phyloP scores from a whole-genome alignment of 2,888 invertebrate species.

The Mesoligia furuncula region DNA sequence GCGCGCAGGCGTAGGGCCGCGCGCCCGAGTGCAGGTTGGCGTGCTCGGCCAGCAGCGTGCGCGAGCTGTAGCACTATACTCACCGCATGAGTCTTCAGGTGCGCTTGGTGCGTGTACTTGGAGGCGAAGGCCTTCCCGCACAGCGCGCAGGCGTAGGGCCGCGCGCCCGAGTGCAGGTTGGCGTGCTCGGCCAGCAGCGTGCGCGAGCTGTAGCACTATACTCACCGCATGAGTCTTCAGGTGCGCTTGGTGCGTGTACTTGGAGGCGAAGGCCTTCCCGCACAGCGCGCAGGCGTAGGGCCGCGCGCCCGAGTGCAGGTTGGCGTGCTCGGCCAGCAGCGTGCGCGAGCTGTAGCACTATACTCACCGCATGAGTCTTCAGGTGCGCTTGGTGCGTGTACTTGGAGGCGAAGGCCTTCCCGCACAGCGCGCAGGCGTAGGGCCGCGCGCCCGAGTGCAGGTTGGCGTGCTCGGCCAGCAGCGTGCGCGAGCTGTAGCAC shows the following conservation, averaged over 20 bases:
- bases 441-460: slow-evolving; percentile 93
- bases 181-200: slow-evolving; percentile 93
- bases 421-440: slow-evolving; percentile 92
- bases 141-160: slow-evolving; percentile 92
- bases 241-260: slow-evolving; percentile 94
- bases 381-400: slow-evolving; percentile 94
- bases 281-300: slow-evolving; percentile 93
- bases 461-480: slow-evolving; percentile 93
- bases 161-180: slow-evolving; percentile 92
- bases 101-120: slow-evolving; percentile 94
- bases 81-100: slow-evolving; percentile 91
- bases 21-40: slow-evolving; percentile 93
- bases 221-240: slow-evolving; percentile 89
- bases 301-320: slow-evolving; percentile 92
- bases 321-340: slow-evolving; percentile 93
- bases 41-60: slow-evolving; percentile 93
- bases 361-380: slow-evolving; percentile 87
- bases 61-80: slow-evolving; percentile 77
- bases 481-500: slow-evolving; percentile 91
- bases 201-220: slow-evolving; percentile 80
- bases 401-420: slow-evolving; percentile 94
- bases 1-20: slow-evolving; percentile 92
- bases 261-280: slow-evolving; percentile 94
- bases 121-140: slow-evolving; percentile 94
- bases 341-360: slow-evolving; percentile 86